A percentile compares a stretch with the other conserved stretches of the same genome.
These are phyloP conservation scores for Liasis olivaceus DNA, from an alignment of 2,797 vertebrate genomes.

Conservation along the genomic window DNA sequence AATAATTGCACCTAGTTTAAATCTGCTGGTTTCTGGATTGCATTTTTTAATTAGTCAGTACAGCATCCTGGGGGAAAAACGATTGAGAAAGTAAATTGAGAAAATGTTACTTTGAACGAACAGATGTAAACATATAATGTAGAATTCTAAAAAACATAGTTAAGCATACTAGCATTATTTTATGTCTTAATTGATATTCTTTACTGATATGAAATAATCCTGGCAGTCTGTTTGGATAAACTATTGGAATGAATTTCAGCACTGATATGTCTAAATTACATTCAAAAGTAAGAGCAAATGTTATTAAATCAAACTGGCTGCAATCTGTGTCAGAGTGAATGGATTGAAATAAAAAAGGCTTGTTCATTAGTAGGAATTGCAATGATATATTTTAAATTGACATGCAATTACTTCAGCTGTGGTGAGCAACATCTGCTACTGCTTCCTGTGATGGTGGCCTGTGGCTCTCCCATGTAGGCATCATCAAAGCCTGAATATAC, in stretches of 20 bases:
- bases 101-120: constrained; percentile 4
- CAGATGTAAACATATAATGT: constrained; percentile 19
- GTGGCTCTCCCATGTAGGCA: neutral
- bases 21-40: constrained; percentile 8
- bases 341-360: neutral
- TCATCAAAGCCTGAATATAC: neutral
- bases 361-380: neutral
- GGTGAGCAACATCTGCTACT: constrained; percentile 21
- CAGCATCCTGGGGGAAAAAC: neutral
- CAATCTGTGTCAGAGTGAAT: constrained; percentile 5
- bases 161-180: neutral
- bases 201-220: constrained; percentile 24
- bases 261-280: constrained; percentile 55
- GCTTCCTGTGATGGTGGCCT: constrained; percentile 15
- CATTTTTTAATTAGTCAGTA: constrained; percentile 11
- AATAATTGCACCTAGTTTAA: neutral
- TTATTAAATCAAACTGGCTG: constrained; percentile 17
- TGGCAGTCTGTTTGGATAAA: constrained; percentile 3
- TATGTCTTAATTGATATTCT: constrained; percentile 17
- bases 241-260: constrained; percentile 40
- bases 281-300: constrained; percentile 50
- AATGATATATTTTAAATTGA: constrained; percentile 23
- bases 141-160: neutral
- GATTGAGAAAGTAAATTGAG: neutral
- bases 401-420: neutral